These are phyloP conservation scores for Bombylius discolor DNA, from an alignment of 2,888 invertebrate species.

Conservation along the genomic window DNA sequence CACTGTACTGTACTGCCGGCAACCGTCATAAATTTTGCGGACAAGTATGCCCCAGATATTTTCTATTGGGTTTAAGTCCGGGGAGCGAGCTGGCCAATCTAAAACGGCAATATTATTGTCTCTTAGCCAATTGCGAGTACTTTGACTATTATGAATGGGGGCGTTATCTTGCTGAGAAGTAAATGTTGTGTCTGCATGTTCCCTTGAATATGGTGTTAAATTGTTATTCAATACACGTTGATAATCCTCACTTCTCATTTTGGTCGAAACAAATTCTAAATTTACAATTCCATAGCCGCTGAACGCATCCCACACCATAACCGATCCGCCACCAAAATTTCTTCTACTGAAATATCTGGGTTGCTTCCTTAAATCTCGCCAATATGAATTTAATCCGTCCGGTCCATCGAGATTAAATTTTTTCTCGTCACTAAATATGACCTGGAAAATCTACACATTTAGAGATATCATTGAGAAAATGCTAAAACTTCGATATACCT, in stretches of 20 bases:
- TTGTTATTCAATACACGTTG: neutral
- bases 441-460: neutral
- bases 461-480: too few species aligned
- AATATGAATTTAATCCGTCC: conserved; percentile 4
- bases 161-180: too few species aligned
- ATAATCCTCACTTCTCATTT: neutral
- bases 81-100: conserved; percentile 7
- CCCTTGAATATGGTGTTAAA: neutral
- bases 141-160: neutral
- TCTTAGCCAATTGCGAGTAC: conserved; percentile 3
- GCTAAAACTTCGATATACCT: too few species aligned
- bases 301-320: conserved; percentile 3
- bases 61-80: conserved; percentile 4
- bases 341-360: conserved; percentile 4
- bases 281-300: neutral
- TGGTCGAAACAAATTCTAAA: neutral
- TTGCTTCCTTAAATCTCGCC: conserved; percentile 7
- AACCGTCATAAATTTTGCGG: neutral
- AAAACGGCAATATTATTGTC: conserved; percentile 4
- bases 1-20: neutral
- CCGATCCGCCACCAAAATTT: conserved; percentile 5
- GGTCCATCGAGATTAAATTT: conserved; percentile 9
- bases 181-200: neutral
- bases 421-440: conserved; percentile 4
- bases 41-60: conserved; percentile 6